These are phyloP conservation scores for Catharus minimus DNA, from an alignment of 2,113 vertebrate genomes.

Conservation along the genomic window DNA sequence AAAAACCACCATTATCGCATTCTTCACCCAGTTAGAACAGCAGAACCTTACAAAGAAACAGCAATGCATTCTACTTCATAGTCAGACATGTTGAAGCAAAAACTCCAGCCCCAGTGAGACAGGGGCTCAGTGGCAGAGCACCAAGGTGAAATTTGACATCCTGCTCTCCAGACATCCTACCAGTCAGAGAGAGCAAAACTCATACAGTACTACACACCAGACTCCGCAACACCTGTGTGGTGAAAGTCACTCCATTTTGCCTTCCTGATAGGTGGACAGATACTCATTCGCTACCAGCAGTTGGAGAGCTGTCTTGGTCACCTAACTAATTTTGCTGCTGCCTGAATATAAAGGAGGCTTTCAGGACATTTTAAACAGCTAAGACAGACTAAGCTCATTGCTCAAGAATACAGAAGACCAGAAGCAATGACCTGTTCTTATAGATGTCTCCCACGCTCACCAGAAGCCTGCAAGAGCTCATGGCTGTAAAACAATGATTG, in stretches of 20 bases:
- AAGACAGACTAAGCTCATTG: neutral
- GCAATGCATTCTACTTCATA: neutral
- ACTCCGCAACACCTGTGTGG: neutral
- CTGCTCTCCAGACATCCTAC: neutral
- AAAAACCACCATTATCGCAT: accelerated
- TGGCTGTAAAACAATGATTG: neutral
- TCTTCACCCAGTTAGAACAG: neutral
- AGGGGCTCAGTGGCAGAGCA: neutral
- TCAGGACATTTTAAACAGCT: neutral
- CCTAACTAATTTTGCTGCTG: neutral
- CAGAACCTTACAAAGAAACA: neutral
- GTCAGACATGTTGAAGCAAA: neutral
- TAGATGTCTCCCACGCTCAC: neutral
- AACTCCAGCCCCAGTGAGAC: neutral
- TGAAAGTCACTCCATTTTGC: neutral
- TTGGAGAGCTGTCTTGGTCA: neutral
- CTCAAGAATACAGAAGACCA: neutral
- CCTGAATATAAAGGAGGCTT: neutral
- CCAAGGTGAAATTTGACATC: neutral
- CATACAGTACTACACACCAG: accelerated
- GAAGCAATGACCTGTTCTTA: neutral
- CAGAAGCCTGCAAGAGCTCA: neutral
- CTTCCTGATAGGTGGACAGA: neutral
- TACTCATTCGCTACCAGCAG: neutral
- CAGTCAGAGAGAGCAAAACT: neutral